Evolutionary conservation across 2,888 invertebrate species (phyloP).

Genomic region (Drosophila setosimentum): DNA sequence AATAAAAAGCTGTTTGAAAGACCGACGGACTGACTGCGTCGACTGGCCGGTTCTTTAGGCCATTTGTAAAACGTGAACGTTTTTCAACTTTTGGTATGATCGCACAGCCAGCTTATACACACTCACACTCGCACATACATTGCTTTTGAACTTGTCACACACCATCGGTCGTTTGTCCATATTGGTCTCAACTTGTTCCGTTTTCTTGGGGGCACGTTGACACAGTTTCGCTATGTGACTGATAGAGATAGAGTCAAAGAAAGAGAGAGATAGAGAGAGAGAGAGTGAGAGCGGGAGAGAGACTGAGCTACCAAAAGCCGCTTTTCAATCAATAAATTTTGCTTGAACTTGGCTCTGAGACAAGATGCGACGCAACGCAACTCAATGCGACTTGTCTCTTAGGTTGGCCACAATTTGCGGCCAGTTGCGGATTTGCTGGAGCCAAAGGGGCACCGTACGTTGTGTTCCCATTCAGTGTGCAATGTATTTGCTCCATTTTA

Average conservation of each 20-base stretch:
- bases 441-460: slow-evolving; percentile 38
- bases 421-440: slow-evolving; percentile 54
- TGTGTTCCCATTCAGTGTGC: slow-evolving; percentile 23
- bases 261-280: slow-evolving; percentile 12
- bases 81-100: slow-evolving; percentile 44
- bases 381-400: slow-evolving; percentile 6
- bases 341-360: slow-evolving; percentile 46
- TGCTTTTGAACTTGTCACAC: slow-evolving; percentile 75
- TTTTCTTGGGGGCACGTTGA: slow-evolving; percentile 67
- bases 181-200: slow-evolving; percentile 73
- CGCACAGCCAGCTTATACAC: slow-evolving; percentile 35
- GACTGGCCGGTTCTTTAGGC: slow-evolving; percentile 69
- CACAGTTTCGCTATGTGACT: slow-evolving; percentile 62
- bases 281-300: not conserved
- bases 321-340: slow-evolving; percentile 68
- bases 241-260: slow-evolving; percentile 12
- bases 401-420: slow-evolving; percentile 50
- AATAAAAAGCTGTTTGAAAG: slow-evolving; percentile 70
- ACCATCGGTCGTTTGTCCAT: slow-evolving; percentile 66
- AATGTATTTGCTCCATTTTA: slow-evolving; percentile 56
- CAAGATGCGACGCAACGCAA: slow-evolving; percentile 19
- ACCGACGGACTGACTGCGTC: slow-evolving; percentile 40
- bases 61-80: slow-evolving; percentile 56
- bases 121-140: slow-evolving; percentile 20
- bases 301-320: slow-evolving; percentile 9